Percentiles rank a stretch among this genome's conserved stretches.
phyloP scores from a whole-genome alignment of 2,797 vertebrate species.

The Tarsius wallacei region DNA sequence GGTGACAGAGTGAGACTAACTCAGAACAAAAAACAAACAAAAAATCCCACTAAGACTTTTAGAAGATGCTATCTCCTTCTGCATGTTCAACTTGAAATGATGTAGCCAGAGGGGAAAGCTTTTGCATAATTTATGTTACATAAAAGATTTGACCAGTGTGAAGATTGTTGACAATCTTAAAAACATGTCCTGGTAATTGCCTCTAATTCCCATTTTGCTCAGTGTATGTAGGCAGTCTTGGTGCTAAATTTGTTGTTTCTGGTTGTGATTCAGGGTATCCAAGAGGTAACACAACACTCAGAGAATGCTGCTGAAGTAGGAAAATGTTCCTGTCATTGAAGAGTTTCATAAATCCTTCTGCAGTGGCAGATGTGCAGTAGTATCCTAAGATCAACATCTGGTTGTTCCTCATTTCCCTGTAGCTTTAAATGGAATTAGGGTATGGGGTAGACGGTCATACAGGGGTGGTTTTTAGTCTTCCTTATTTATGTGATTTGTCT shows the following conservation, averaged over 20 bases:
- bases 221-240: not conserved
- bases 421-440: not conserved
- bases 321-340: not conserved
- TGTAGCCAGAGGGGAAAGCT: not conserved
- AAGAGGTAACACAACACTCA: not conserved
- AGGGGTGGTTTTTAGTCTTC: slow-evolving; percentile 3
- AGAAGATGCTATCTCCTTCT: not conserved
- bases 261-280: not conserved
- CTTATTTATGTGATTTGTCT: not conserved
- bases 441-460: not conserved
- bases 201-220: not conserved
- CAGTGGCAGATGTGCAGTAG: not conserved
- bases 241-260: not conserved
- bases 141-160: slow-evolving; percentile 36
- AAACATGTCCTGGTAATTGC: not conserved
- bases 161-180: slow-evolving; percentile 31
- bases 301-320: not conserved
- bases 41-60: no score
- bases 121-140: slow-evolving; percentile 17
- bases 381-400: not conserved
- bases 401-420: not conserved
- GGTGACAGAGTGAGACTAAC: no score
- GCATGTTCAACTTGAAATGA: not conserved
- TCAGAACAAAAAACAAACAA: no score
- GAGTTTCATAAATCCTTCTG: slow-evolving; percentile 17